Base-by-base conservation (phyloP, 1,140 invertebrate genomes). In the Teleogryllus occipitalis region DNA sequence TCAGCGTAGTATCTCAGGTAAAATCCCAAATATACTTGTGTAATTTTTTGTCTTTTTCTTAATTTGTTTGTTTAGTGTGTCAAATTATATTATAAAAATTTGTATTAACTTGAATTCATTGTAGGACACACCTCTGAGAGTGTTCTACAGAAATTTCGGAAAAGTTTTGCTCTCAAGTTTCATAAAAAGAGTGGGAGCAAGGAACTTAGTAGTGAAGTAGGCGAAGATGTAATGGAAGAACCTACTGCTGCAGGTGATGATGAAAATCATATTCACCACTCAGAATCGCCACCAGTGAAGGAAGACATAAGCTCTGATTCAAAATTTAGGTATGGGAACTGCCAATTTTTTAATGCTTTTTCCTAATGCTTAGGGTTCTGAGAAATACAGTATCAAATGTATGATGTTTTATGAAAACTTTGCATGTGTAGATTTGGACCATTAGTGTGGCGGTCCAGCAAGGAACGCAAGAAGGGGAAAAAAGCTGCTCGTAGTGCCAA, bases 401-500 rank as follows among this genome's bases (percentile, higher is more conserved):
- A 39, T 39, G 27, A 39, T 39, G 5, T 39, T 39, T 39, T 2
- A 39, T 39, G 27, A 39, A 5, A 39, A 39, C 27, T 39, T 2
- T 39, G 27, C 27, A 39, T 39, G 27, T 39, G 47, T 80, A 89
- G 92, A 80, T 92, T 93, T 83, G 92, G 92, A 3, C 90, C 91
- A 48, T 87, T 92, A 21, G 90, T 92, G 72, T 93, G 92, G 91
- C 88, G 92, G 73, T 89, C 90, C 8, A 93, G 91, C 81, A 92
- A 92, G 83, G 92, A 93, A 83, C 87, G 90, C 65, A 92, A 92
- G 82, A 91, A 91, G 83, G 86, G 88, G 39, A 91, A 89, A 74
- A 93, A 92, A 84, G 91, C 91, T 46, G 90, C 90, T 48, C 87
- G 92, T 78, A 91, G 88, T 82, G 90, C 91, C 78, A 93, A 93